Evolutionary conservation across 2,888 invertebrate species (phyloP), one percentile per base, ranked within the genome.

Genomic region (Agrypnus murinus): DNA sequence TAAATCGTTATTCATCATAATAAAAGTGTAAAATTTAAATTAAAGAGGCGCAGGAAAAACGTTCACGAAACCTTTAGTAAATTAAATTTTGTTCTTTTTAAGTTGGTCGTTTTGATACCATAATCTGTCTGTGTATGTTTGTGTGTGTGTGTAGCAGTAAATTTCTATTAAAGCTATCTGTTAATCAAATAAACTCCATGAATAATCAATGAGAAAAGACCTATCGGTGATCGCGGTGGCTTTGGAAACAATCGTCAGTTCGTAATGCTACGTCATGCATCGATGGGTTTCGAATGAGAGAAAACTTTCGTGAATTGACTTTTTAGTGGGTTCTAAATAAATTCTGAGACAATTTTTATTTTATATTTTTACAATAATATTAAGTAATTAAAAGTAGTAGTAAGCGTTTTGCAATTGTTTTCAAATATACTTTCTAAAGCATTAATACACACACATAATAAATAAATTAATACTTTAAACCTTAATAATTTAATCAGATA

Each of bases 151-250:
- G 15, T 48, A 38, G 34, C 40, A 19, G 53, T 60, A 62, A 66
- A 75, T 76, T 25, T 76, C 76, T 74, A 76, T 76, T 76, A 76
- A 66, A 74, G 68, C 75, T 76, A 77, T 76, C 77, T 71, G 68
- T 75, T 73, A 76, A 75, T 77, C 75, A 72, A 74, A 75, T 74
- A 77, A 77, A 76, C 67, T 74, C 75, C 65, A 77, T 77, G 77
- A 73, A 77, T 77, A 77, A 75, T 77, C 77, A 77, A 77, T 77
- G 76, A 76, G 75, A 67, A 69, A 32, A 69, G 55, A 66, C 66
- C 53, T 75, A 75, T 75, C 75, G 60, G 48, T 17, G 73, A 74
- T 75, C 74, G 73, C 74, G 69, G 73, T 67, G 68, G 71, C 74
- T 75, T 73, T 74, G 73, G 74, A 72, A 75, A 75, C 75, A 75